Evolutionary conservation across 1,140 invertebrate genomes (phyloP), one percentile per base, ranked within the genome.

Genomic region (Adoxophyes honmai): DNA sequence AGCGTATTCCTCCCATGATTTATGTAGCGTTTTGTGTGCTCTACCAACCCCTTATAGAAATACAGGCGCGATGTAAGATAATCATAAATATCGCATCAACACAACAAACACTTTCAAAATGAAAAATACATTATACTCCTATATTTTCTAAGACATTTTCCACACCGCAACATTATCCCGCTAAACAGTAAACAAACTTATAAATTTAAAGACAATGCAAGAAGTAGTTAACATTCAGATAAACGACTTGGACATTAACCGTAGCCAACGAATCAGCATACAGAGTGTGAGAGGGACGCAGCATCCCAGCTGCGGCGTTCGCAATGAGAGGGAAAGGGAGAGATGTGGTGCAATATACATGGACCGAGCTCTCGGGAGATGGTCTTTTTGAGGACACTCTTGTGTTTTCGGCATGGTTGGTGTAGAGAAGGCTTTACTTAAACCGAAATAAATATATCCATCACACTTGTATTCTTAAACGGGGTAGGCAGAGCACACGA

Each of bases 381-480:
- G 28, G 42, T 48, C 42, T 48, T 48, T 48, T 48, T 48, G 42
- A 48, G 21, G 42, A 48, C 42, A 48, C 42, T 48, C 42, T 48
- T 48, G 42, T 48, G 42, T 48, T 8, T 39, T 39, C 10, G 4
- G n/a, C 16, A 16, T 48, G 7, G 42, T 48, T 44, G n/a, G 16
- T 9, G 10, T 48, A 18, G 42, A 42, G 39, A 21, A 8, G 16
- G n/a, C 4, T 48, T 48, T 28, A n/a, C n/a, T n/a, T n/a, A n/a
- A n/a, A n/a, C n/a, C n/a, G n/a, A n/a, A n/a, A n/a, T n/a, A n/a
- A n/a, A n/a, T n/a, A n/a, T n/a, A n/a, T n/a, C n/a, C n/a, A n/a
- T n/a, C n/a, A n/a, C n/a, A n/a, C n/a, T n/a, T n/a, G n/a, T n/a
- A n/a, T n/a, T n/a, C n/a, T n/a, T n/a, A n/a, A n/a, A n/a, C n/a